phyloP scores from a whole-genome alignment of 2,888 invertebrate species.

The Cetonia aurata region DNA sequence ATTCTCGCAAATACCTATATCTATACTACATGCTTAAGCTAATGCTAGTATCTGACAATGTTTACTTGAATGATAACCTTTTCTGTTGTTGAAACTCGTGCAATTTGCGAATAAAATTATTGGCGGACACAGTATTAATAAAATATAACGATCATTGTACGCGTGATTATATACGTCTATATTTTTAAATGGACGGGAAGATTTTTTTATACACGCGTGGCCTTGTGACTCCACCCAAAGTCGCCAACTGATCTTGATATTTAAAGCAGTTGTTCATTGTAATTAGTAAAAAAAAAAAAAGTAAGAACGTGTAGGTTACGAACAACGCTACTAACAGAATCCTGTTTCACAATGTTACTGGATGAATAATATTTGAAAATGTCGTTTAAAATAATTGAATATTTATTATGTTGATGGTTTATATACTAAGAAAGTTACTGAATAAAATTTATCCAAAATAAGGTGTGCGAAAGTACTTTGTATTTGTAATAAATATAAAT shows the following conservation, averaged over 20 bases:
- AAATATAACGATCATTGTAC: neutral
- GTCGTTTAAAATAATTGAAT: neutral
- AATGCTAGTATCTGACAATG: too few species aligned
- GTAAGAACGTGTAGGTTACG: conserved; percentile 15
- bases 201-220: conserved; percentile 7
- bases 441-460: too few species aligned
- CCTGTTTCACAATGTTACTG: conserved; percentile 10
- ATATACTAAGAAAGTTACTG: neutral
- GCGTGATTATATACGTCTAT: neutral
- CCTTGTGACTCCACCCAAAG: conserved; percentile 46
- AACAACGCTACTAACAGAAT: conserved; percentile 1
- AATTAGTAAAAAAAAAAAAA: conserved; percentile 26
- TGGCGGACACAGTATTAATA: neutral
- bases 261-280: conserved; percentile 38
- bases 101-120: too few species aligned
- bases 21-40: too few species aligned
- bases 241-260: conserved; percentile 43
- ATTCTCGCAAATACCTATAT: too few species aligned
- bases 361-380: conserved; percentile 7
- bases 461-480: too few species aligned
- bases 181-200: conserved; percentile 19
- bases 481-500: too few species aligned
- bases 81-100: neutral
- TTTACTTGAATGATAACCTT: neutral
- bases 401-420: neutral